phyloP scores from a whole-genome alignment of 2,888 invertebrate genomes.

The Antheraea assamensis region DNA sequence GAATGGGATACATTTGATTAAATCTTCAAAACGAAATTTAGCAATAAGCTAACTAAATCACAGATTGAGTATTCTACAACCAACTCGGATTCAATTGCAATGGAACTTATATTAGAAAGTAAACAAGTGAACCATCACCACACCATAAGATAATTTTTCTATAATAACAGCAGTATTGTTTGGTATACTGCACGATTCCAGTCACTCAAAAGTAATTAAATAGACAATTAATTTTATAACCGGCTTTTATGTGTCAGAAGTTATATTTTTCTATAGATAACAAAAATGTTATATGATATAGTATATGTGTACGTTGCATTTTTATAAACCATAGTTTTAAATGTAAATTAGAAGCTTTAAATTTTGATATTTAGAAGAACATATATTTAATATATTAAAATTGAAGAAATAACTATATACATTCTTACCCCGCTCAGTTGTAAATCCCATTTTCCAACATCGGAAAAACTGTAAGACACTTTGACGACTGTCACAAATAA shows the following conservation, averaged over 20 bases:
- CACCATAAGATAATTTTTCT: not conserved
- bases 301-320: not conserved
- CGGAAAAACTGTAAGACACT: slow-evolving; percentile 76
- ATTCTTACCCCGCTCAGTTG: slow-evolving; percentile 79
- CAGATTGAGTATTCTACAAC: not conserved
- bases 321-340: not conserved
- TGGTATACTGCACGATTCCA: not conserved
- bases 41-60: not conserved
- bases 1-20: not conserved
- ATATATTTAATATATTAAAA: not conserved
- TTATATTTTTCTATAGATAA: slow-evolving; percentile 1
- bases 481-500: slow-evolving; percentile 54
- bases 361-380: not conserved
- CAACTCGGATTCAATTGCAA: not conserved
- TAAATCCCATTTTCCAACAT: slow-evolving; percentile 86
- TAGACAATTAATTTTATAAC: not conserved
- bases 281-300: not conserved
- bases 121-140: not conserved
- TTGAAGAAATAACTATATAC: not conserved
- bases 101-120: not conserved
- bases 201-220: not conserved
- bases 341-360: not conserved
- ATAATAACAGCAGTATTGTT: not conserved
- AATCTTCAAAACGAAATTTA: not conserved
- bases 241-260: slow-evolving; percentile 5